Base-by-base conservation (phyloP, 2,888 invertebrate genomes). In the Gandaritis pyraliata region DNA sequence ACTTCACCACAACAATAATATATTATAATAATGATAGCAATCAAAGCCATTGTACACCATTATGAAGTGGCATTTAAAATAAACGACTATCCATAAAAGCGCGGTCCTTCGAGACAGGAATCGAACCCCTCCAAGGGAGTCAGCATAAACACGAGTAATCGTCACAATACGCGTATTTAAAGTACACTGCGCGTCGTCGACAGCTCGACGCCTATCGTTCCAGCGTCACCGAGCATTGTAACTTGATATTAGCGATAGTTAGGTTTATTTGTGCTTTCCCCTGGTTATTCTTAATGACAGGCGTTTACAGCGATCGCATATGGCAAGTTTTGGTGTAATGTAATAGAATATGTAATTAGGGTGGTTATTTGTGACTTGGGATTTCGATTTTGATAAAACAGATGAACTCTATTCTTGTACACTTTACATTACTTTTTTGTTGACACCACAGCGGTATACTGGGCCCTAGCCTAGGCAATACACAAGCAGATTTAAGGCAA, bases 41-140 rank as follows among this genome's bases (percentile, higher is more conserved):
- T 68, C 73, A 62, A 66, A 78, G 76, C 51, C 62, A 79, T 78
- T 78, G 81, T 80, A 65, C 68, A 59, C 63, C 72, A 81, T 81
- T 81, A 82, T 82, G 80, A 75, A 80, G 78, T 77, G 80, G 74
- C 86, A 82, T 88, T 84, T 87, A 87, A 82, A 86, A 87, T 85
- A 85, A 88, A 88, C 80, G 87, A 85, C 77, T 54, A 46, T 68
- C 76, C 77, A 84, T 86, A 83, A 86, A 84, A 73, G 73, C 75
- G 70, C 57, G 52, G 64, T 82, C 88, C 86, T 80, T 64, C 2
- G 88, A 84, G 88, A 82, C 59, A 54, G 62, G 61, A 66, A 65
- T 71, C 71, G 67, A 68, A 72, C 73, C 73, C 72, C 69, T 10
- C 33, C 1, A 23, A 23, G 23, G 3, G 23, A 23, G 23, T 23